Conservation (phyloP, 2,113 vertebrate species). For the Puma concolor region DNA sequence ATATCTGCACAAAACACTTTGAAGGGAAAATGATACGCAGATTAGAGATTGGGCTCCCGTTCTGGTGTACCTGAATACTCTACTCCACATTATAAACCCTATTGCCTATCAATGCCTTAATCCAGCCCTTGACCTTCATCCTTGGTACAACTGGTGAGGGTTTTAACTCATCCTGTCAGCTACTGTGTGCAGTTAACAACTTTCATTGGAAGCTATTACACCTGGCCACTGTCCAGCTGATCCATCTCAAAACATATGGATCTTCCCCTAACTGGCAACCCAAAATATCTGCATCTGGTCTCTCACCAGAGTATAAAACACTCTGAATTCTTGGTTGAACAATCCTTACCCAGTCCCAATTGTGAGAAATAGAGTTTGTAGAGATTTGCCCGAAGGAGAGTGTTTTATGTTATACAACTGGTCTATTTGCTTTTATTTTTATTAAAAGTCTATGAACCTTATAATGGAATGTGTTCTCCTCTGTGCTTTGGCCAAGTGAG, state of each 20-base stretch:
- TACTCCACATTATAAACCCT: neutral
- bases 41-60: neutral
- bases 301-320: neutral
- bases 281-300: neutral
- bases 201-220: neutral
- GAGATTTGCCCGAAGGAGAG: neutral
- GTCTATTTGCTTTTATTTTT: slow-evolving; percentile 29
- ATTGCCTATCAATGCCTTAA: neutral
- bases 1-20: neutral
- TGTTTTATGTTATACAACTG: neutral
- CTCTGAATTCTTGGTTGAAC: neutral
- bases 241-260: neutral
- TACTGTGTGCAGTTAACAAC: neutral
- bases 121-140: neutral
- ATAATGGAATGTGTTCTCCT: slow-evolving; percentile 37
- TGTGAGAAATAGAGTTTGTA: neutral
- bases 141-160: neutral
- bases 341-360: neutral
- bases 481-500: slow-evolving; percentile 28
- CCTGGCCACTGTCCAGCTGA: neutral
- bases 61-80: neutral
- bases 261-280: neutral
- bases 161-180: neutral
- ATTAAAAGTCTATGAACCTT: neutral
- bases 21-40: neutral